These are phyloP conservation scores for Samia ricini DNA, from an alignment of 1,140 invertebrate species.

Conservation along the genomic window DNA sequence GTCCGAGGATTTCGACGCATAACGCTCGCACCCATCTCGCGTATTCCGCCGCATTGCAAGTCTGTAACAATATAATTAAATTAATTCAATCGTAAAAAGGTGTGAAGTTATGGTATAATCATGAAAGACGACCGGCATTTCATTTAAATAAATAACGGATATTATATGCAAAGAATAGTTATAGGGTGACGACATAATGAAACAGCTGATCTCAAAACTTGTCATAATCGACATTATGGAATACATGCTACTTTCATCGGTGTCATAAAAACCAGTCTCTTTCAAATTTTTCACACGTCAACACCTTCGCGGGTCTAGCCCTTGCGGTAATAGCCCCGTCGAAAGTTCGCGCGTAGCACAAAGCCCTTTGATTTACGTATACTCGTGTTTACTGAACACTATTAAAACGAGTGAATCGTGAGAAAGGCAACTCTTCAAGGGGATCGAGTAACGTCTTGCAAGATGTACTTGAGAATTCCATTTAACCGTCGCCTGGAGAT, in stretches of 20 bases:
- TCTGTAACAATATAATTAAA: slow-evolving; percentile 55
- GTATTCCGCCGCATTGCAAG: slow-evolving; percentile 72
- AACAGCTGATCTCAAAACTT: slow-evolving; percentile 23
- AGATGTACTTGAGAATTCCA: slow-evolving; percentile 24
- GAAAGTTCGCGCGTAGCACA: slow-evolving; percentile 62
- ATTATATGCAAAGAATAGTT: slow-evolving; percentile 5
- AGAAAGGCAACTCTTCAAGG: slow-evolving; percentile 58
- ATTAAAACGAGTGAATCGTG: slow-evolving; percentile 66
- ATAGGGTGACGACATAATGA: slow-evolving; percentile 25
- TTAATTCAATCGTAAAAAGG: slow-evolving; percentile 7
- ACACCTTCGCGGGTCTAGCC: slow-evolving; percentile 73
- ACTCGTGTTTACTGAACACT: slow-evolving; percentile 61
- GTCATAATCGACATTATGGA: neutral
- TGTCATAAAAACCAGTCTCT: slow-evolving; percentile 59
- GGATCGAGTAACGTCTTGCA: slow-evolving; percentile 47
- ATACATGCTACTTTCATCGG: slow-evolving; percentile 16
- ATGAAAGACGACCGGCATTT: slow-evolving; percentile 2
- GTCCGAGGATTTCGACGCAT: slow-evolving; percentile 69
- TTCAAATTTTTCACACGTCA: slow-evolving; percentile 60
- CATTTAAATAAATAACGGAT: slow-evolving; percentile 12
- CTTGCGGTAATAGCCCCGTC: slow-evolving; percentile 61
- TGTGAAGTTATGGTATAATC: neutral
- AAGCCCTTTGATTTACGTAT: slow-evolving; percentile 70
- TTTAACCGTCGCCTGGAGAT: neutral
- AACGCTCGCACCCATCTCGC: slow-evolving; percentile 68